phyloP scores from a whole-genome alignment of 2,888 invertebrate genomes.

The Acheta domesticus region DNA sequence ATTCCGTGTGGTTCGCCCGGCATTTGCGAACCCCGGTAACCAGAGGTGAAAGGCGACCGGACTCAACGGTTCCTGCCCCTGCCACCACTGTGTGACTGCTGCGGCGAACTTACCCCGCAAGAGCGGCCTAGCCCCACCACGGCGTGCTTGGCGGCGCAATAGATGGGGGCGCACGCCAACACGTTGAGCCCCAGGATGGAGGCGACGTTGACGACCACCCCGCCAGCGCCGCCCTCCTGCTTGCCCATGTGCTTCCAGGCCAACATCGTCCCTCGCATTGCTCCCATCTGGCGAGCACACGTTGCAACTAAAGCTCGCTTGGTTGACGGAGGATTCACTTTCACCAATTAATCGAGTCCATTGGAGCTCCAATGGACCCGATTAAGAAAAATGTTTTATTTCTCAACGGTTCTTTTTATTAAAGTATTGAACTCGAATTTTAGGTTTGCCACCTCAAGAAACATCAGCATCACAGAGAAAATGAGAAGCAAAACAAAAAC shows the following conservation, averaged over 20 bases:
- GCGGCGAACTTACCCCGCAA: constrained; percentile 30
- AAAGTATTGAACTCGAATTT: neutral
- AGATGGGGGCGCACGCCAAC: constrained; percentile 54
- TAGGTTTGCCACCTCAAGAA: neutral
- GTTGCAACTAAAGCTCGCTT: too few relatives aligned
- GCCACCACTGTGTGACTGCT: too few relatives aligned
- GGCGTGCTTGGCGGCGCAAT: constrained; percentile 56
- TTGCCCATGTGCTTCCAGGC: constrained; percentile 59
- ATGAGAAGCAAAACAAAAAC: neutral
- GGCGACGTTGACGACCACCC: constrained; percentile 61
- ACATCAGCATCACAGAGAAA: neutral
- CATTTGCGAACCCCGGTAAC: too few relatives aligned
- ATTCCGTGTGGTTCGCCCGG: too few relatives aligned
- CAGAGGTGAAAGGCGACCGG: too few relatives aligned
- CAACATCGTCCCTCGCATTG: constrained; percentile 49
- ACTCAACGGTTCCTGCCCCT: too few relatives aligned
- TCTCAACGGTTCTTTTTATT: too few relatives aligned
- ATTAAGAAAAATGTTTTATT: too few relatives aligned
- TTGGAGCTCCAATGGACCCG: too few relatives aligned
- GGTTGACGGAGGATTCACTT: too few relatives aligned
- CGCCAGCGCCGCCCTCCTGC: constrained; percentile 57
- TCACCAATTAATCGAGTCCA: too few relatives aligned
- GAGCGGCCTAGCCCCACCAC: constrained; percentile 42
- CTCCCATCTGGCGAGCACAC: constrained; percentile 24
- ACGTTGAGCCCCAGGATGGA: constrained; percentile 57